phyloP scores from a whole-genome alignment of 92 coral and sea anemone species.

The Galaxea fascicularis region DNA sequence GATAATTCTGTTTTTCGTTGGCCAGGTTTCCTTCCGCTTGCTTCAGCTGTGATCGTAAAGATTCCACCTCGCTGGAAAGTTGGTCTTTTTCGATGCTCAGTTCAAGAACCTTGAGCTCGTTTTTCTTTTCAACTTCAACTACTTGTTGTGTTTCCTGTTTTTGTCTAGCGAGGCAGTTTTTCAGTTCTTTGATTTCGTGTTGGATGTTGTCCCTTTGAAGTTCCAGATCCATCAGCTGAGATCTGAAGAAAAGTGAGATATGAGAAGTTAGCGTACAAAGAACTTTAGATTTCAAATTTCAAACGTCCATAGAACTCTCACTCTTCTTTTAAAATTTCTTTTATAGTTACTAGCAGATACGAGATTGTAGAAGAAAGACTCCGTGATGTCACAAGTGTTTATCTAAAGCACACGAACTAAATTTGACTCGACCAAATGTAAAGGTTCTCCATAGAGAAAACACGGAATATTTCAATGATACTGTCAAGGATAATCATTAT shows the following conservation, averaged over 20 bases:
- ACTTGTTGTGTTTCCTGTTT: slow-evolving; percentile 81
- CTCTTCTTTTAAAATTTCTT: too few relatives aligned
- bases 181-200: slow-evolving; percentile 84
- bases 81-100: slow-evolving; percentile 78
- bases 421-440: too few relatives aligned
- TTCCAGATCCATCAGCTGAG: slow-evolving; percentile 93
- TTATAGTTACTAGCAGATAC: too few relatives aligned
- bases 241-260: slow-evolving; percentile 40
- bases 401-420: too few relatives aligned
- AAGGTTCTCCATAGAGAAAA: too few relatives aligned
- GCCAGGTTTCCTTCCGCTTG: slow-evolving; percentile 62
- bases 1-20: slow-evolving; percentile 67
- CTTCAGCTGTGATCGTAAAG: slow-evolving; percentile 67
- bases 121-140: slow-evolving; percentile 77
- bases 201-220: slow-evolving; percentile 79
- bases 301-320: too few relatives aligned
- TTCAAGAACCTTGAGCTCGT: slow-evolving; percentile 81
- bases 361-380: too few relatives aligned
- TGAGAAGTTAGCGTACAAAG: too few relatives aligned
- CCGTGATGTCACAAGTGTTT: too few relatives aligned
- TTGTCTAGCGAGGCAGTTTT: slow-evolving; percentile 66
- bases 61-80: slow-evolving; percentile 76
- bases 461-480: too few relatives aligned
- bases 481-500: too few relatives aligned
- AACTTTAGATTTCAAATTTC: too few relatives aligned